Evolutionary conservation across 2,888 invertebrate genomes (phyloP), one percentile per base, ranked within the genome.

Genomic region (Nomada hirtipes): DNA sequence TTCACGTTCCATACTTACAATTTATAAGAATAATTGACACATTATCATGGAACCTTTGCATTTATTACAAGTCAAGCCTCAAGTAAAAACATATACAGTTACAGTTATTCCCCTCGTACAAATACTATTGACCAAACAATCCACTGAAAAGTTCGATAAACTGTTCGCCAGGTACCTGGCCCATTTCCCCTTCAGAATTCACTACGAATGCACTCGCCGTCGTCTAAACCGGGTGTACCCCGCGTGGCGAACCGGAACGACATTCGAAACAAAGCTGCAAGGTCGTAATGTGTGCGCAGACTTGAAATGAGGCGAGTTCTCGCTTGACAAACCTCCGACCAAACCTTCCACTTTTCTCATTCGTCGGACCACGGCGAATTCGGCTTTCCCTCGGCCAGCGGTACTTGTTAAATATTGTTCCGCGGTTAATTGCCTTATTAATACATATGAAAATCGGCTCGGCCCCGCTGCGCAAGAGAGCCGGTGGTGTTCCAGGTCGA

Each of bases 391-490:
- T 61, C 73, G 47, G 42, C 52, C 67, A 47, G 50, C 52, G 63
- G 44, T 59, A 50, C 71, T 79, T 75, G 78, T 86, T 88, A 89
- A 91, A 90, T 88, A 91, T 91, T 90, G 87, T 91, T 87, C 65
- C 86, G 74, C 70, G 76, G 80, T 82, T 91, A 91, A 92, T 91
- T 91, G 89, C 88, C 90, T 91, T 89, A 90, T 92, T 90, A 91
- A 91, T 91, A 91, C 85, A 82, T 88, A 87, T 86, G 85, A 88
- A 84, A 89, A 88, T 89, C 82, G n/a, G 4, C 13, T 7, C 47
- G 60, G 15, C 15, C 7, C 2, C n/a, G 18, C 29, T 10, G 23
- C 15, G 52, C 52, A 15, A 4, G 50, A 15, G 13, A n/a, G 42
- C 10, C 20, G 20, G 20, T 13, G 3, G 23, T n/a, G 71, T 71